These are phyloP conservation scores for Tokudaia muenninki DNA, from an alignment of 2,797 vertebrate genomes.

Conservation along the genomic window DNA sequence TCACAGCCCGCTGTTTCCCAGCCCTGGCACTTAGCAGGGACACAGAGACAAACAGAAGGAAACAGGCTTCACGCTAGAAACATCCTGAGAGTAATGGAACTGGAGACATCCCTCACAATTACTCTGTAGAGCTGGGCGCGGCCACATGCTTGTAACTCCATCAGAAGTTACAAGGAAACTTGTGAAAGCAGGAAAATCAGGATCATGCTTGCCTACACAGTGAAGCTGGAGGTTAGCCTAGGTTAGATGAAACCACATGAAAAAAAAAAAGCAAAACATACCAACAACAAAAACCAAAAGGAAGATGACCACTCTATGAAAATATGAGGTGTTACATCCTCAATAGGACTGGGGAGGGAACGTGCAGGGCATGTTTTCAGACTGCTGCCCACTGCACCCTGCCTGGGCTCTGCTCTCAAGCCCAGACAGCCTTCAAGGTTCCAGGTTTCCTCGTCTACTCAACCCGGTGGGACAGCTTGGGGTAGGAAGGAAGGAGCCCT, in stretches of 20 bases:
- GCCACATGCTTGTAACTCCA: accelerated
- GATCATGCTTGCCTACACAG: not conserved
- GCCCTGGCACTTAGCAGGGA: not conserved
- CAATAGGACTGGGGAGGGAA: not conserved
- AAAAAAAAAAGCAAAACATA: not conserved
- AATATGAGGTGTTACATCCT: not conserved
- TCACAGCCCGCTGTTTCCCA: not conserved
- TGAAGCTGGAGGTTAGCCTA: not conserved
- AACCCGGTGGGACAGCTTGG: not conserved
- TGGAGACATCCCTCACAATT: not conserved
- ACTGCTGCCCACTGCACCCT: not conserved
- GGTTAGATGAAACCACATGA: not conserved
- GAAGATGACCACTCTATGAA: not conserved
- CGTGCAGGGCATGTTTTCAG: not conserved
- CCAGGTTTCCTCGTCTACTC: not conserved
- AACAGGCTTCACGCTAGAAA: not conserved
- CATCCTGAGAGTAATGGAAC: not conserved
- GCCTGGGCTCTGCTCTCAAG: not conserved
- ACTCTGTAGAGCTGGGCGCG: not conserved
- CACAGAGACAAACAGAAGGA: not conserved
- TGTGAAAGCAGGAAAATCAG: not conserved
- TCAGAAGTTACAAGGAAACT: too few species aligned
- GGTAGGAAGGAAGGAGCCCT: not conserved
- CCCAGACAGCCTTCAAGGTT: not conserved
- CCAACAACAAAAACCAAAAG: not conserved